Base-by-base conservation (phyloP, 1,140 invertebrate genomes). In the Drosophila subpulchrella region DNA sequence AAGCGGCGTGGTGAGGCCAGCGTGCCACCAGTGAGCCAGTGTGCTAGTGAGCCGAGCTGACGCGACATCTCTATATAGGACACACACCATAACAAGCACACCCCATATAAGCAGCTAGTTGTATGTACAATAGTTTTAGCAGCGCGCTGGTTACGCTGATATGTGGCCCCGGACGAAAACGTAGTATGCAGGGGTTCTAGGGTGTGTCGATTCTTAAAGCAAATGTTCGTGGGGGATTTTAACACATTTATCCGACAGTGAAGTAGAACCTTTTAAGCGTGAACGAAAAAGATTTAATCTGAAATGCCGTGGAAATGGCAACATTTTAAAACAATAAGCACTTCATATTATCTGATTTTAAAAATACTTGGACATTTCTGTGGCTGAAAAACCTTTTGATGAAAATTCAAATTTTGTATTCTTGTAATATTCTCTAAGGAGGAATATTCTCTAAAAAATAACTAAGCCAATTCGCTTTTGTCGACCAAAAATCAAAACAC, bases 31-130 rank as follows among this genome's bases (percentile, higher is more conserved):
- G 70, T 61, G 60, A 47, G 44, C 13, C 46, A 70, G 72, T 53
- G 57, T 38, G 47, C 61, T 46, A 54, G 57, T 58, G 57, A 66
- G 68, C 56, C 74, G 60, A 66, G 68, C 50, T 63, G 63, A 60
- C 58, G 42, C 57, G 65, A 70, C 20, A 59, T 53, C 55, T 66
- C 55, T 62, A 63, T 11, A 10, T 55, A 68, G 17, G 65, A 60
- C 39, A 53, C 50, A 63, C 53, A 15, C 46, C 46, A 53, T 20
- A 68, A 71, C 61, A 59, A 51, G 62, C 67, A 56, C 54, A 41
- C 72, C 58, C 70, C 70, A 78, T 63, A 79, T 67, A 78, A 77
- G 84, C 80, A 84, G 85, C 77, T 81, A 88, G 84, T 89, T 83
- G 71, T 78, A 70, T 56, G 61, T 75, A 82, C 44, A 76, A 73